Conservation (phyloP, 2,888 invertebrate genomes). For the Helleia helle region DNA sequence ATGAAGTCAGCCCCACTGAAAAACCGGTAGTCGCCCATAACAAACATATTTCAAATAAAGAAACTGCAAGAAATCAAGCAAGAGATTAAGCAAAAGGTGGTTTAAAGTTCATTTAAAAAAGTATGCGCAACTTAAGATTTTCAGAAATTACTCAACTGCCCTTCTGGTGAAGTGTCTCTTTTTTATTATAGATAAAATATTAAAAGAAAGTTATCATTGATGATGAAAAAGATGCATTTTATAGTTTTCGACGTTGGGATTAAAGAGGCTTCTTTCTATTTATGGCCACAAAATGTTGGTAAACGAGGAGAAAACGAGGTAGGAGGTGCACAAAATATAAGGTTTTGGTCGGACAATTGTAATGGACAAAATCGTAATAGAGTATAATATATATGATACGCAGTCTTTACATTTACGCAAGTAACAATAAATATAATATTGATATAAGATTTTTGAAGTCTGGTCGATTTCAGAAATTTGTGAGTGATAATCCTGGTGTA, state of each 20-base stretch:
- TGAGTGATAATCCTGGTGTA: no score
- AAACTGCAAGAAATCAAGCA: background rate
- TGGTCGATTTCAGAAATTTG: no score
- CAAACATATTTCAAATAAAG: background rate
- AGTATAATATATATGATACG: no score
- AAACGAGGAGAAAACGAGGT: no score
- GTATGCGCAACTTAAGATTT: no score
- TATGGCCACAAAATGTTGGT: background rate
- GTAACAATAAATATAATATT: no score
- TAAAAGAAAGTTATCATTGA: constrained; percentile 2
- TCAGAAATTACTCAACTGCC: constrained; percentile 1
- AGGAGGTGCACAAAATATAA: no score
- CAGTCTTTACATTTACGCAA: no score
- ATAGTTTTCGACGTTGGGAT: background rate
- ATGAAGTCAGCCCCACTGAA: background rate
- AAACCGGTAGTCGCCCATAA: background rate
- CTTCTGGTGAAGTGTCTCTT: constrained; percentile 3
- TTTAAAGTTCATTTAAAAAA: background rate
- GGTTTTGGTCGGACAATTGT: no score
- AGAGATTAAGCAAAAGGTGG: background rate
- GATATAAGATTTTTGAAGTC: no score
- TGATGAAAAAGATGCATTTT: no score
- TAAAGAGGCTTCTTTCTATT: background rate
- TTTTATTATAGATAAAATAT: constrained; percentile 6
- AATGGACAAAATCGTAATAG: no score